Evolutionary conservation across 2,888 invertebrate species (phyloP), one percentile per base, ranked within the genome.

Genomic region (Leptinotarsa haldemani): DNA sequence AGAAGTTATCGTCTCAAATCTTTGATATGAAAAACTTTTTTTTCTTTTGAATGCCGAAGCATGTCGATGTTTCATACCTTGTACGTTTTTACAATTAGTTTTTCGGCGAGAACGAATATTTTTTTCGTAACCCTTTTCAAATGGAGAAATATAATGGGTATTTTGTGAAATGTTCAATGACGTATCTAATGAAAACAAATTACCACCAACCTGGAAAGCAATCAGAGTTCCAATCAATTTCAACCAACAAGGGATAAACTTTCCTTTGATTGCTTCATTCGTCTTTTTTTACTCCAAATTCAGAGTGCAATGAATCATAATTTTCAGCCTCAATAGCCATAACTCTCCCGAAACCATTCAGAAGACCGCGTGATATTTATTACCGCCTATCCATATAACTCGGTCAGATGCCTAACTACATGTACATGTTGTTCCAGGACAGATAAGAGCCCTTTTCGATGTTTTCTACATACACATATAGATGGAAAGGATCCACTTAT

Each of bases 371-470:
- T 3, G 58, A 52, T 52, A 69, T 73, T 69, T 65, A 73, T 73
- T 61, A 73, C 66, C 63, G 22, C 69, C 30, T 73, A n/a, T 58
- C 40, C 52, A 69, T 68, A 69, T 69, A 69, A 50, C 69, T 61
- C 48, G 73, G 69, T 65, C 40, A 48, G 61, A 47, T 25, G 65
- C 69, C 63, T 74, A 69, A 67, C 72, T 73, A 70, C 73, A 66
- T 67, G 52, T 70, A 69, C 69, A 73, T 73, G 53, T 61, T 30
- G 61, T 87, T 88, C 58, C 89, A 92, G 92, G 92, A 83, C 91
- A 92, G 58, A 89, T 91, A 81, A 92, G 74, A 90, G 90, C 78
- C 90, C 92, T 79, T 87, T 91, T 75, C 92, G 92, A 67, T 91
- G 90, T 70, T 90, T 40, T 40, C 2, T 30, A 30, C 91, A 71